Evolutionary conservation across 2,113 vertebrate genomes (phyloP).

Genomic region (Gallinago media): DNA sequence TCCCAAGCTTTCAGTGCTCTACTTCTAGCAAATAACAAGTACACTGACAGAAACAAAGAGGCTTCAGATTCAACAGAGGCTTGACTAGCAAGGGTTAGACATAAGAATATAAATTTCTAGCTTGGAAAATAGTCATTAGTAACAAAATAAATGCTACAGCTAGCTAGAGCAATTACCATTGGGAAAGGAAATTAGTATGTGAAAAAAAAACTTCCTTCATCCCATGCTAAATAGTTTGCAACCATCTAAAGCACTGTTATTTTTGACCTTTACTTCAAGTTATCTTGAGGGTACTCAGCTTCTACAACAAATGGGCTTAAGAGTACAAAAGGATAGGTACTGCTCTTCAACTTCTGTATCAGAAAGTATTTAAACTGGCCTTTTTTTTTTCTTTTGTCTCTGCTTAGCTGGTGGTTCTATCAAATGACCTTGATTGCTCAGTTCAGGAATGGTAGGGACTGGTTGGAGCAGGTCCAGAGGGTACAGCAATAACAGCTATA

Average conservation of each 20-base stretch:
- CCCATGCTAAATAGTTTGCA: not conserved
- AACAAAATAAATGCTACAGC: not conserved
- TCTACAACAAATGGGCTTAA: not conserved
- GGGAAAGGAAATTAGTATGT: not conserved
- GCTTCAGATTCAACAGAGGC: slow-evolving; percentile 1
- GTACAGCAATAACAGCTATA: not conserved
- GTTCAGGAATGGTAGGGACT: not conserved
- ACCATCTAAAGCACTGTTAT: not conserved
- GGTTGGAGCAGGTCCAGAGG: rapidly evolving
- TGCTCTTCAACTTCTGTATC: not conserved
- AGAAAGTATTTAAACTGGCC: not conserved
- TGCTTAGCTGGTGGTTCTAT: not conserved
- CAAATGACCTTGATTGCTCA: not conserved
- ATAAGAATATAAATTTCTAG: not conserved
- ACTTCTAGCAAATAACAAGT: slow-evolving; percentile 17
- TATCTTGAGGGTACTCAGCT: not conserved
- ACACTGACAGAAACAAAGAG: slow-evolving; percentile 8
- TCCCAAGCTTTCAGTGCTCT: not conserved
- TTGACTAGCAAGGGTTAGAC: not conserved
- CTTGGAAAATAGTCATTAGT: slow-evolving; percentile 1
- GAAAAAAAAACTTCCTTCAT: not conserved
- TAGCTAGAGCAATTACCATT: not conserved
- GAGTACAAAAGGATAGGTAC: not conserved
- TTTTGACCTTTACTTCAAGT: not conserved
- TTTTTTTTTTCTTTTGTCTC: not conserved